Evolutionary conservation across 2,797 vertebrate species (phyloP).

Genomic region (Takifugu ocellatus): DNA sequence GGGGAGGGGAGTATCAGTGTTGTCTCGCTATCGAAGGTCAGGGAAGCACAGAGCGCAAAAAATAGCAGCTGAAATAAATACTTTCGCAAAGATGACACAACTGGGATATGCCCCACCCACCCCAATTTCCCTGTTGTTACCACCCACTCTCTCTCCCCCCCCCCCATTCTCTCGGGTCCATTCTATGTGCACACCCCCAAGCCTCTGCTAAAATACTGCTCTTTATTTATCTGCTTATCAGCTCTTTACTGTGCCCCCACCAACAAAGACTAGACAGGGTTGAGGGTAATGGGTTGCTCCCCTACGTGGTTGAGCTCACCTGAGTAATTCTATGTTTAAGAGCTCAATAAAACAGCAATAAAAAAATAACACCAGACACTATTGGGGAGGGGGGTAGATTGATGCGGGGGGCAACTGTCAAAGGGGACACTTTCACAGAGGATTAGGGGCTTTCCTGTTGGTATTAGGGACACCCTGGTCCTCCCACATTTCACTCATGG

Average conservation of each 20-base stretch:
- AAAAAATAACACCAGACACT: conserved; percentile 45
- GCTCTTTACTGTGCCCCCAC: conserved; percentile 33
- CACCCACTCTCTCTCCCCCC: conserved; percentile 57
- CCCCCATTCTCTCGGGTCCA: conserved; percentile 50
- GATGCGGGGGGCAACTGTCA: conserved; percentile 24
- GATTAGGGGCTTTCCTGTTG: conserved; percentile 66
- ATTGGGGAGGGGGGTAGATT: conserved; percentile 24
- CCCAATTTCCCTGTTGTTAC: conserved; percentile 29
- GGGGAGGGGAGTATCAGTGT: conserved; percentile 11
- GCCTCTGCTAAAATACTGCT: conserved; percentile 40
- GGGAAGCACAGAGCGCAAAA: conserved; percentile 34
- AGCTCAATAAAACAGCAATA: conserved; percentile 10
- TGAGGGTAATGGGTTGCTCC: conserved; percentile 9
- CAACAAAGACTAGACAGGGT: conserved; percentile 50
- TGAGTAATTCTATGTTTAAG: not conserved
- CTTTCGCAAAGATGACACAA: conserved; percentile 48
- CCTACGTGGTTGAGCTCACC: conserved; percentile 31
- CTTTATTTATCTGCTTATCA: conserved; percentile 69
- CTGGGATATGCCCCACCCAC: conserved; percentile 36
- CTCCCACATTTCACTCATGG: conserved; percentile 44
- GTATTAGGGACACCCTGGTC: conserved; percentile 68
- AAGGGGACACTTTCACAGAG: conserved; percentile 56
- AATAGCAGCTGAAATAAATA: conserved; percentile 73
- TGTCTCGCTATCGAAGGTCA: conserved; percentile 60
- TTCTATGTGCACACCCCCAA: conserved; percentile 30